Evolutionary conservation across 2,797 vertebrate genomes (phyloP), one percentile per base, ranked within the genome.

Genomic region (Dendrocincla fuliginosa): DNA sequence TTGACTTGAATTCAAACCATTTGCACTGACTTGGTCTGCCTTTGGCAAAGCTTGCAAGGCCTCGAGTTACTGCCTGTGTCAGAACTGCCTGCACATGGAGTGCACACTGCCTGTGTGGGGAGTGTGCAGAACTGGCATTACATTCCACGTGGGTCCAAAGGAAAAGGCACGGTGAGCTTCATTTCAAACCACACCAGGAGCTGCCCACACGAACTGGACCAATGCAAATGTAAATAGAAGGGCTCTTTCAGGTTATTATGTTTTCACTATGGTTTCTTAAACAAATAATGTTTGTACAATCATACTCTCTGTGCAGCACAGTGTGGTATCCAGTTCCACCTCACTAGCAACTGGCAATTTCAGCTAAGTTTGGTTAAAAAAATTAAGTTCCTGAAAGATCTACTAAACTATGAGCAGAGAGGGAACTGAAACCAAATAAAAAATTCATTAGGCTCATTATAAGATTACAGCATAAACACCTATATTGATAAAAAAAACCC

Each of bases 401-500:
- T 84, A 23, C 53, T 68, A 4, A 90, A 53, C 9, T 49, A 25
- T 3, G 13, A 28, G 25, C 49, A 82, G 49, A 56, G 0, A 75
- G 57, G 78, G 30, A 82, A 75, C 28, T 65, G 74, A 68, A 93
- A 81, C 33, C 30, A 35, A 55, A 55, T 5, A 25, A 39, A 74
- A 53, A 42, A 28, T 16, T n/a, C 25, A 33, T 19, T 39, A 22
- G 25, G 23, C 9, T 81, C 15, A 35, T 81, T 56, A 5, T 46
- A 28, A 30, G 15, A 23, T 14, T 53, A 46, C 33, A 59, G n/a
- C 35, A 44, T 10, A 75, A 86, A 25, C 23, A 55, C 6, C 4
- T 32, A 10, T 13, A 52, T 4, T 35, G 32, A 35, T 12, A 44
- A 30, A 33, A 60, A 9, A 0, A 1, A 10, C 0, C 0, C 1